Evolutionary conservation across 2,888 invertebrate genomes (phyloP), one percentile per base, ranked within the genome.

Genomic region (Linnaemya vulpina): DNA sequence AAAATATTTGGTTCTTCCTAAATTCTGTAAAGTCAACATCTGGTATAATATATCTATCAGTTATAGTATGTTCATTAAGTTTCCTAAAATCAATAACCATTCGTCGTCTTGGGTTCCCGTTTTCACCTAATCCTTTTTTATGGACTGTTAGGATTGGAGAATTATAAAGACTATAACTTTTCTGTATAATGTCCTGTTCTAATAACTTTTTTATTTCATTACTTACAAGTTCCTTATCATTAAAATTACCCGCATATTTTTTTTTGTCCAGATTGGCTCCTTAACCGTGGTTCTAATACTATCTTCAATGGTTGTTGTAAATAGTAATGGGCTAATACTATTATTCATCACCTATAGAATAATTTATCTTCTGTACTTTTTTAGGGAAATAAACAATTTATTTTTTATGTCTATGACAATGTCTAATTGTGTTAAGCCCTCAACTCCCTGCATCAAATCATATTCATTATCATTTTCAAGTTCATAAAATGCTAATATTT

Each of bases 61-160:
- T 79, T 30, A 79, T 49, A 15, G 71, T 70, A 4, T 79, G 63
- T 43, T 51, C 38, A 49, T 79, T 73, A 17, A 73, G 13, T 40
- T 79, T 73, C 0, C 43, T n/a, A 46, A 79, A 79, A 35, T 65
- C 53, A 73, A 55, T 35, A 1, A 79, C 73, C 73, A 80, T 80
- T 43, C 60, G 13, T 20, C 73, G 11, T 22, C 73, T 73, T 13
- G 73, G 65, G 55, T 80, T 80, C 20, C 65, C 51, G 17, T 73
- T 63, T 40, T 70, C 51, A 38, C 70, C 73, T 7, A 65, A 60
- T 60, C 46, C 60, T 74, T 75, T 75, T 51, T 75, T 55, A 38
- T n/a, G 22, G 11, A 73, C 73, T 15, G 60, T 60, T 17, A 43
- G n/a, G 10, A 60, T 60, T 46, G 46, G 60, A 25, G 75, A 58